Evolutionary conservation across 2,888 invertebrate genomes (phyloP), one percentile per base, ranked within the genome.

Genomic region (Ptilodon capucinus): DNA sequence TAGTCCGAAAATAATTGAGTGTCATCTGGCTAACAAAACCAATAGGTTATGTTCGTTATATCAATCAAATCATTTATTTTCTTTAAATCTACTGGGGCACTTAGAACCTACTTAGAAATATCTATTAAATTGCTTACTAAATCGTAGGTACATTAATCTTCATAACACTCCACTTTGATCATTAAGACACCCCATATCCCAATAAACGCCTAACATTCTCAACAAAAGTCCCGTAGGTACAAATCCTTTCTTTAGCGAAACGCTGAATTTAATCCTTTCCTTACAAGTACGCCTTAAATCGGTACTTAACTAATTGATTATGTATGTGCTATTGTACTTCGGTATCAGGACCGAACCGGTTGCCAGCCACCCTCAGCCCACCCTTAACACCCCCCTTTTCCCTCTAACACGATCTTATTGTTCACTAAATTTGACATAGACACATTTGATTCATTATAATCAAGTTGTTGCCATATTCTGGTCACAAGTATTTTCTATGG

Each of bases 251-350:
- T 36, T 46, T 51, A 47, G 47, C 51, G n/a, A 8, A 17, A 16
- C 17, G 9, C 9, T 11, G 9, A 38, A 38, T 38, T 19, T 19
- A 38, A 38, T 38, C 38, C 23, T 28, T 19, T 13, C 16, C 34
- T 42, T 42, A 18, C 16, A 18, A n/a, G 36, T 9, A 16, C 18
- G 8, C 28, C 18, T 21, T 36, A 32, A 17, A 54, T 49, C 51
- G 35, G 40, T 51, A 23, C 44, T 47, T 46, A 57, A 48, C 48
- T 42, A 58, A 63, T 60, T 59, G 54, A 57, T 51, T 59, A 51
- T 55, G 48, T 60, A 45, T 49, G 39, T 46, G 38, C 35, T 41
- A 48, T 55, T 57, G 50, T 54, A 41, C 19, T 43, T 51, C 41
- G 32, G 45, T 48, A 43, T 41, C 44, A 50, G 40, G 14, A 19